These are phyloP conservation scores for Pogonus chalceus DNA, from an alignment of 1,140 invertebrate genomes.

Conservation along the genomic window DNA sequence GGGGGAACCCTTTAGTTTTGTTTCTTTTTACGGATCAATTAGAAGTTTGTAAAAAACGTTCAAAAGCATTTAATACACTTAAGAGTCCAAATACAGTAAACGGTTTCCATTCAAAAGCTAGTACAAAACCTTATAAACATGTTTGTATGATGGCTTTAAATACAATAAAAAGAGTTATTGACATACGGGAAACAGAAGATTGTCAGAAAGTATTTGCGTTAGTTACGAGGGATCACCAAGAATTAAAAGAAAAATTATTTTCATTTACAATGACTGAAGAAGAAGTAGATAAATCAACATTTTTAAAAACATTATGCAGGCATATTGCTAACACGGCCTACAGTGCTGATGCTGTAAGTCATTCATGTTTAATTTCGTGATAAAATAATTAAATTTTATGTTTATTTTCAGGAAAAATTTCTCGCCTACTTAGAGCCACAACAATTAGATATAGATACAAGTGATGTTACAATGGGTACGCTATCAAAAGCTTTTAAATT, in stretches of 20 bases:
- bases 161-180: conserved; percentile 80
- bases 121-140: conserved; percentile 79
- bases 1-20: conserved; percentile 79
- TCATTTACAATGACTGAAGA: conserved; percentile 77
- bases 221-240: conserved; percentile 69
- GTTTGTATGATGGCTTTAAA: conserved; percentile 78
- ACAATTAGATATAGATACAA: conserved; percentile 74
- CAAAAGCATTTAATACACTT: conserved; percentile 58
- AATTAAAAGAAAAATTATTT: conserved; percentile 78
- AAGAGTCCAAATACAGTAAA: conserved; percentile 54
- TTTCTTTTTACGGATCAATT: conserved; percentile 91
- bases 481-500: conserved; percentile 80
- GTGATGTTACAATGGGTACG: conserved; percentile 71
- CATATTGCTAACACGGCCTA: conserved; percentile 82
- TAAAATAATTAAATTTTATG: conserved; percentile 6
- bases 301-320: conserved; percentile 71
- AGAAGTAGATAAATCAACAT: conserved; percentile 65
- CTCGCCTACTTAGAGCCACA: conserved; percentile 62
- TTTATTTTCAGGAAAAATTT: conserved; percentile 62
- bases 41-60: conserved; percentile 83
- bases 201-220: conserved; percentile 83
- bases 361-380: conserved; percentile 10
- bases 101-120: conserved; percentile 25
- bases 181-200: conserved; percentile 80
- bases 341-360: conserved; percentile 67